These are phyloP conservation scores for Cyanoramphus novaezelandiae DNA, from an alignment of 2,113 vertebrate genomes.

Conservation along the genomic window DNA sequence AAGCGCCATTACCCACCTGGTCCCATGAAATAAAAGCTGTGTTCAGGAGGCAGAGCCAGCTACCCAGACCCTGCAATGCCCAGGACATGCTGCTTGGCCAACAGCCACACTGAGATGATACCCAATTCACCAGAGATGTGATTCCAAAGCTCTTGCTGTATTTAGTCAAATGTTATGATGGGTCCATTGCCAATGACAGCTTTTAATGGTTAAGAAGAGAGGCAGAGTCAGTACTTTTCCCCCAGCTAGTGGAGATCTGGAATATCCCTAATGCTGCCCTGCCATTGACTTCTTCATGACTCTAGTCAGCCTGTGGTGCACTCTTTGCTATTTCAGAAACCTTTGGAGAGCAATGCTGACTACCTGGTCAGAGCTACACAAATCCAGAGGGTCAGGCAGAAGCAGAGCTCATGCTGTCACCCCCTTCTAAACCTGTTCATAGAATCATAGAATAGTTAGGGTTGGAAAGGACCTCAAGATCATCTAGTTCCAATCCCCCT, in stretches of 20 bases:
- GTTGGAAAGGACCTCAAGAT: no score
- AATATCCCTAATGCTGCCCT: neutral
- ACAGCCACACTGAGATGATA: neutral
- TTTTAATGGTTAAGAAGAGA: neutral
- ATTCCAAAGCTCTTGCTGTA: neutral
- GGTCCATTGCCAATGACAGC: neutral
- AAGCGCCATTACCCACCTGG: neutral
- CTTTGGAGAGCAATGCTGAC: neutral
- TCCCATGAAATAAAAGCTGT: neutral
- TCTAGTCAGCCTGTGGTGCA: neutral
- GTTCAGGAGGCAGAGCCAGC: neutral
- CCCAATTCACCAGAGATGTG: neutral
- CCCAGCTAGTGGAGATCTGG: neutral
- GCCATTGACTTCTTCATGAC: neutral
- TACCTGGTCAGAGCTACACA: neutral
- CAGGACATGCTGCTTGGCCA: neutral
- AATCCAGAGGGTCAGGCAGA: neutral
- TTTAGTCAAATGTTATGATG: neutral
- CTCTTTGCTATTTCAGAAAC: neutral
- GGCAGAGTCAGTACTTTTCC: neutral
- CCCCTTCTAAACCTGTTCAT: neutral
- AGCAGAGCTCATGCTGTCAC: neutral
- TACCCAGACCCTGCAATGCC: rapidly evolving
- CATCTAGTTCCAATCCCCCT: no score
- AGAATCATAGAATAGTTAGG: no score